These are phyloP conservation scores for Gonatopus flavifemur DNA, from an alignment of 1,140 invertebrate species.

Conservation along the genomic window DNA sequence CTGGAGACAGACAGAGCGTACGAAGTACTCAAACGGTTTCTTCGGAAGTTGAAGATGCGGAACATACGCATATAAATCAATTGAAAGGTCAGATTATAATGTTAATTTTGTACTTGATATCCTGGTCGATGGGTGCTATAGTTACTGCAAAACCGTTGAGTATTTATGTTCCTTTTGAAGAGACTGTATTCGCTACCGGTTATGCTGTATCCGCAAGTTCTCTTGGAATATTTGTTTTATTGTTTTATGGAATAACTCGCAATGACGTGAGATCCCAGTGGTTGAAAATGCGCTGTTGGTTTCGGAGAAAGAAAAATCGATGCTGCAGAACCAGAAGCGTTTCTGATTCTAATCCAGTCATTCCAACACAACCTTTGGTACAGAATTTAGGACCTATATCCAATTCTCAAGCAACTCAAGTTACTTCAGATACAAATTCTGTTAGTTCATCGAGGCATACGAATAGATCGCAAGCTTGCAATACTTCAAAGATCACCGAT, in stretches of 20 bases:
- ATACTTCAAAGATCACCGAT: conserved; percentile 32
- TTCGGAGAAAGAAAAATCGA: conserved; percentile 62
- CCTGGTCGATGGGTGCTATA: conserved; percentile 74
- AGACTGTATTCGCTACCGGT: conserved; percentile 75
- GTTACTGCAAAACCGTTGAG: conserved; percentile 68
- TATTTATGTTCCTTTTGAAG: conserved; percentile 67
- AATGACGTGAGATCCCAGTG: conserved; percentile 79
- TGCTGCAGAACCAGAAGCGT: conserved; percentile 68
- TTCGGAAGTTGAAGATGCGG: conserved; percentile 78
- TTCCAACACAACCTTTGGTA: conserved; percentile 56
- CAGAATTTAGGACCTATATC: conserved; percentile 43
- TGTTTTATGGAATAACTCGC: conserved; percentile 83
- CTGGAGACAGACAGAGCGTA: conserved; percentile 62
- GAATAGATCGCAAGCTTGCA: conserved; percentile 44
- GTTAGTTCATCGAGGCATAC: conserved; percentile 46
- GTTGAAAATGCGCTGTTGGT: conserved; percentile 66
- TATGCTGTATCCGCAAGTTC: conserved; percentile 72
- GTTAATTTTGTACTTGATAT: conserved; percentile 72
- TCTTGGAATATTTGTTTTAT: conserved; percentile 79
- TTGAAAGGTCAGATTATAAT: conserved; percentile 78
- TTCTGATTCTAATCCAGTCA: conserved; percentile 64
- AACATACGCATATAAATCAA: conserved; percentile 79
- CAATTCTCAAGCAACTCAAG: conserved; percentile 49
- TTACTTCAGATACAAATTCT: conserved; percentile 52
- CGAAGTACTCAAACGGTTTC: conserved; percentile 66